Base-by-base conservation (phyloP, 2,797 vertebrate species). In the Hybognathus amarus region DNA sequence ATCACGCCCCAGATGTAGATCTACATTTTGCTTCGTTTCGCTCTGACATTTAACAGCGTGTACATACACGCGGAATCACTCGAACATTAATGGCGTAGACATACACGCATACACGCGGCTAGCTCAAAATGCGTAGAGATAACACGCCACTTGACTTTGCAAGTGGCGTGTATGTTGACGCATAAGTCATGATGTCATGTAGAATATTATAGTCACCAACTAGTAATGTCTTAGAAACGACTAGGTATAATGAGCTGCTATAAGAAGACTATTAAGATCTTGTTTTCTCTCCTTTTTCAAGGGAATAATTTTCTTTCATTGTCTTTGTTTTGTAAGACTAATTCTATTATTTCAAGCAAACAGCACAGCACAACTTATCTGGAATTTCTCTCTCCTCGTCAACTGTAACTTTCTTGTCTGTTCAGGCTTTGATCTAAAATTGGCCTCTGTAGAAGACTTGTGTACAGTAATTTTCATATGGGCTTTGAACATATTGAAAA, bases 401-500 rank as follows among this genome's bases (percentile, higher is more conserved):
- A 84, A 86, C 85, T 86, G 85, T 70, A 81, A 90, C 76, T 75
- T 77, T 85, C 64, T n/a, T 40, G 59, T 87, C 40, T 83, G 54
- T 61, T 71, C 36, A 87, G 88, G 82, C 92, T 95, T 95, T 95
- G 94, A 94, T 95, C 92, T 94, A 92, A 92, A 94, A 93, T 91
- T 93, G 92, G 93, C 92, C 91, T 88, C 90, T 86, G 89, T 73
- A 85, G 91, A 92, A 93, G 91, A 91, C 91, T 90, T 91, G 91
- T 92, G 88, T 92, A 90, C 90, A 93, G 87, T 94, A 87, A 93
- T 93, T 93, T 95, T 94, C 93, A 96, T 97, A 93, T 92, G 95
- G 95, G 94, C 95, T 96, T 96, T 97, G 96, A 97, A 97, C 96
- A 96, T 96, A 94, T 95, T 96, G 96, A 95, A 96, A 94, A 94